These are phyloP conservation scores for Oscheius myriophilus DNA, from an alignment of 2,888 invertebrate genomes.

Conservation along the genomic window DNA sequence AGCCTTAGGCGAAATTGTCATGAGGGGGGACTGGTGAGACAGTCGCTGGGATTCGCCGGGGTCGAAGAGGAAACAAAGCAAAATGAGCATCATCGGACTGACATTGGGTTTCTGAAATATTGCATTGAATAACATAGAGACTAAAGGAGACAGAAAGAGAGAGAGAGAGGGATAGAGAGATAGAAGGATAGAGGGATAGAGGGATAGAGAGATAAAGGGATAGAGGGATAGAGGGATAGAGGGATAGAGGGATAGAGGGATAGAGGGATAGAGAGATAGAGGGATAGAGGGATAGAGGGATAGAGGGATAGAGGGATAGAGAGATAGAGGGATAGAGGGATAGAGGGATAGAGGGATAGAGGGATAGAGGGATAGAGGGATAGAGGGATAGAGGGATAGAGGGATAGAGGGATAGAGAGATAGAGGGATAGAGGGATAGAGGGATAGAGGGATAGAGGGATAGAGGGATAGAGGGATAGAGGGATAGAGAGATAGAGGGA, in stretches of 20 bases:
- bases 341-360: slow-evolving; percentile 7
- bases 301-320: slow-evolving; percentile 1
- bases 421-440: slow-evolving; percentile 7
- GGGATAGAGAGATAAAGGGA: slow-evolving; percentile 7
- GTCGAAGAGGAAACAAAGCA: slow-evolving; percentile 17
- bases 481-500: slow-evolving; percentile 1
- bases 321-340: slow-evolving; percentile 4
- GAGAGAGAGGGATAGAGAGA: slow-evolving; percentile 16
- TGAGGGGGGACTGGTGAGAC: slow-evolving; percentile 16
- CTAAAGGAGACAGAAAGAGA: neutral
- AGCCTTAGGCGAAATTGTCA: slow-evolving; percentile 8
- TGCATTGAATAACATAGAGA: slow-evolving; percentile 11
- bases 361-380: slow-evolving; percentile 9
- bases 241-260: slow-evolving; percentile 1
- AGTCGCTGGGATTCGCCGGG: slow-evolving; percentile 20
- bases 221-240: slow-evolving; percentile 3
- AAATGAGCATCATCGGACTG: slow-evolving; percentile 13
- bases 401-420: slow-evolving; percentile 9
- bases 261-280: neutral
- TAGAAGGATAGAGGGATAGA: slow-evolving; percentile 1
- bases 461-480: neutral
- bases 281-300: slow-evolving; percentile 15
- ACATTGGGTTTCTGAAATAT: neutral
- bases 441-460: slow-evolving; percentile 8
- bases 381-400: neutral